phyloP scores from a whole-genome alignment of 2,797 vertebrate genomes.

The Mallotus villosus region DNA sequence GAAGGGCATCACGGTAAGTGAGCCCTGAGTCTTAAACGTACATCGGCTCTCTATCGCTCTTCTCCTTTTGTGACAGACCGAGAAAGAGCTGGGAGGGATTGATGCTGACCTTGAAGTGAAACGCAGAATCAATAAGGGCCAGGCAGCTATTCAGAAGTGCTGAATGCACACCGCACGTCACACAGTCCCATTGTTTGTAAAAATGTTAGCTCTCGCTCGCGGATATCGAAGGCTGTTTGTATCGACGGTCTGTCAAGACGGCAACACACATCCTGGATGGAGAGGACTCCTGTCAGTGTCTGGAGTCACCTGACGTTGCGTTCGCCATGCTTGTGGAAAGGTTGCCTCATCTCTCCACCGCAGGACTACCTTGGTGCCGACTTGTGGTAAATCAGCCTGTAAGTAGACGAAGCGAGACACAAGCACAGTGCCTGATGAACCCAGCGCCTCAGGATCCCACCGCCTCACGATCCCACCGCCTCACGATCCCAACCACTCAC shows the following conservation, averaged over 20 bases:
- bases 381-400: background rate
- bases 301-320: slow-evolving; percentile 26
- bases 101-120: slow-evolving; percentile 56
- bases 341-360: slow-evolving; percentile 40
- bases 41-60: slow-evolving; percentile 31
- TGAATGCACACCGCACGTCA: slow-evolving; percentile 59
- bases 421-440: slow-evolving; percentile 1
- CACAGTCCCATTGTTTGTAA: slow-evolving; percentile 50
- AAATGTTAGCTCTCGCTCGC: slow-evolving; percentile 35
- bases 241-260: slow-evolving; percentile 57
- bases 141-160: slow-evolving; percentile 65
- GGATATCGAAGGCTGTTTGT: slow-evolving; percentile 56
- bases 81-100: slow-evolving; percentile 52
- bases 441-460: background rate
- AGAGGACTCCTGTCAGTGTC: slow-evolving; percentile 35
- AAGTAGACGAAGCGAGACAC: background rate
- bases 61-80: slow-evolving; percentile 14
- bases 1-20: slow-evolving; percentile 1
- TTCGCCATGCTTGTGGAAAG: slow-evolving; percentile 10
- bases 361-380: slow-evolving; percentile 24
- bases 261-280: slow-evolving; percentile 43
- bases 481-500: background rate
- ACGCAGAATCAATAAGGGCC: slow-evolving; percentile 53
- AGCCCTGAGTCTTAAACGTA: slow-evolving; percentile 24
- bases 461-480: too few relatives aligned